Base-by-base conservation (phyloP, 2,797 vertebrate species). In the Manis crassicaudata region DNA sequence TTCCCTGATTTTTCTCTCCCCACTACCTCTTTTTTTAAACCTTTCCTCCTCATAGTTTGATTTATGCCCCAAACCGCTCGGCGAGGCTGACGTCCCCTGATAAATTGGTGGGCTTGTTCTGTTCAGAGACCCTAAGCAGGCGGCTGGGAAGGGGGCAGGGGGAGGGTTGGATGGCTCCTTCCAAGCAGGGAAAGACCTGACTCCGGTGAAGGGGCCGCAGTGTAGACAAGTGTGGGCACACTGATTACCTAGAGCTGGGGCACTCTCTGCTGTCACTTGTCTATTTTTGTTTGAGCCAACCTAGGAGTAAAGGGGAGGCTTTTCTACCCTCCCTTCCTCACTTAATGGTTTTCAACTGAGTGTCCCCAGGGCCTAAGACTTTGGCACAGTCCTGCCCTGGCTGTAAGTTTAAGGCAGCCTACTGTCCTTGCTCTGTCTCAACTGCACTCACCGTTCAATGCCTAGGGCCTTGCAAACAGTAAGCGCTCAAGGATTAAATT, bases 11-110 rank as follows among this genome's bases (percentile, higher is more conserved):
- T 97, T 97, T 95, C 96, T 97, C 97, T 98, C 95, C 92, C 88
- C 80, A 11, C 77, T 96, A 97, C 96, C 96, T 93, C 60, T 89
- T 43, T 70, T 27, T 0, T 83, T 72, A 91, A 93, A 94, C 92
- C 72, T 96, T 93, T 79, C 91, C 97, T 89, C 95, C 96, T 95
- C 7, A 2, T 7, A 17, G 80, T 96, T 98, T 98, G 98, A 98
- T 98, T 98, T 98, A 98, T 98, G 97, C 97, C 85, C 68, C 52
- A 46, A 79, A 96, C 63, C 8, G 94, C 96, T 92, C 37, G 0
- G 84, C 88, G 83, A 97, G 92, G 96, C 97, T 98, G 98, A 97
- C 98, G 63, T 98, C 89, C 35, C 21, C 98, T 98, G 98, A 98
- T 98, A 98, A 97, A 98, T 98, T 97, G 98, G 97, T 73, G 92